These are phyloP conservation scores for Morinoia aosen DNA, from an alignment of 2,888 invertebrate genomes.

Conservation along the genomic window DNA sequence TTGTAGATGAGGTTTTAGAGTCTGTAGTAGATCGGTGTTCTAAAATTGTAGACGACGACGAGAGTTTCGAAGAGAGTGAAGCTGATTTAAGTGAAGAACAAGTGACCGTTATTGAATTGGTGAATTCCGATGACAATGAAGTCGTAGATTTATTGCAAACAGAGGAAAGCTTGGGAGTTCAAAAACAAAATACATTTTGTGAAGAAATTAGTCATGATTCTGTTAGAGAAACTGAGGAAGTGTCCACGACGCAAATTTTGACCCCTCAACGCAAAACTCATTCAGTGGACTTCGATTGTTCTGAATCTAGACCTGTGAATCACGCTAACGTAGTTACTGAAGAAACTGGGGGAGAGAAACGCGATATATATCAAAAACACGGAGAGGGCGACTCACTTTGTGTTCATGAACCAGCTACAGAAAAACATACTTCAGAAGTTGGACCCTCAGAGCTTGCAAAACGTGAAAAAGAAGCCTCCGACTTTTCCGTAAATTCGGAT, in stretches of 20 bases:
- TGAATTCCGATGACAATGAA: not conserved
- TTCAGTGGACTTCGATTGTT: too few species aligned
- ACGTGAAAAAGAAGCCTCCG: not conserved
- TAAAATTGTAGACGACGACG: conserved; percentile 18
- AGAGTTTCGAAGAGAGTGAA: conserved; percentile 16
- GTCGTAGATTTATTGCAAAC: not conserved
- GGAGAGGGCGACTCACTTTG: too few species aligned
- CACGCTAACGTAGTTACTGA: not conserved
- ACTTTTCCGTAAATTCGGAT: not conserved
- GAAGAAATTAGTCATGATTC: not conserved
- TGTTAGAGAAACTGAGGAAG: not conserved
- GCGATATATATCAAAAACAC: too few species aligned
- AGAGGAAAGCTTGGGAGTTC: not conserved
- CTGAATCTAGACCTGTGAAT: not conserved
- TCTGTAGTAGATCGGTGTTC: not conserved
- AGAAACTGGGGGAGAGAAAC: not conserved
- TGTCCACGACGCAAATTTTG: too few species aligned
- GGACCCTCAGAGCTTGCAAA: not conserved
- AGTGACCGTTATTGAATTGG: conserved; percentile 21
- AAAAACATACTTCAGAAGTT: not conserved
- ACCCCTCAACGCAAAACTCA: too few species aligned
- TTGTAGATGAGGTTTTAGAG: not conserved
- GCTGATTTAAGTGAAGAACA: conserved; percentile 21
- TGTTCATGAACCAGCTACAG: not conserved
- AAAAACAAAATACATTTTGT: not conserved